Base-by-base conservation (phyloP, 2,797 vertebrate species). In the Myiothlypis chrysogaster region DNA sequence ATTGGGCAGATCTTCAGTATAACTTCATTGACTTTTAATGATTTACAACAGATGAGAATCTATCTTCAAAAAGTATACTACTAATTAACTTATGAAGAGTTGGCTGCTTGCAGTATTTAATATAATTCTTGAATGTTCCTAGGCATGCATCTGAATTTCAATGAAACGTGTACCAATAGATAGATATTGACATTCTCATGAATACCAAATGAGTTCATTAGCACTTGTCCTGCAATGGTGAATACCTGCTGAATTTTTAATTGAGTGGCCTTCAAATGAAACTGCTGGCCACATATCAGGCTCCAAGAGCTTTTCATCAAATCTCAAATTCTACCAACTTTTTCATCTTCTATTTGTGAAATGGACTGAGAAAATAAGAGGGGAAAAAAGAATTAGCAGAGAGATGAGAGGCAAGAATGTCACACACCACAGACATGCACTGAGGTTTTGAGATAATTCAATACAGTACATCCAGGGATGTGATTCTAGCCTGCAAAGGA, bases 161-260 rank as follows among this genome's bases (percentile, higher is more conserved):
- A 91, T 83, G 75, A 91, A 95, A 93, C 34, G 37, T 75, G 10
- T 80, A 87, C 43, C 46, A 69, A 94, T 47, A 73, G 86, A 87
- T 14, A 85, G 82, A 66, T 94, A 94, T 83, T 89, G 92, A 81
- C 89, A 86, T 83, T 87, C 61, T 85, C 71, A 92, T 94, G 84
- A 96, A 95, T 92, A 89, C 25, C 68, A 95, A 64, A 94, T 82
- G 37, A 87, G 66, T 84, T 93, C 83, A 89, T 94, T 89, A 93
- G 53, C 79, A 57, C 78, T 89, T 91, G 60, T 49, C 52, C 28
- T 39, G 16, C 3, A 6, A 81, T 17, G 44, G 12, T 32, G 52
- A 81, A 68, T 64, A 66, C 39, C n/a, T 83, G 47, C 80, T 72
- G 88, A 77, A 90, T 93, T 90, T 55, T 37, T 85, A 84, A 80